These are phyloP conservation scores for Aselliscus stoliczkanus DNA, from an alignment of 2,797 vertebrate species.

Conservation along the genomic window DNA sequence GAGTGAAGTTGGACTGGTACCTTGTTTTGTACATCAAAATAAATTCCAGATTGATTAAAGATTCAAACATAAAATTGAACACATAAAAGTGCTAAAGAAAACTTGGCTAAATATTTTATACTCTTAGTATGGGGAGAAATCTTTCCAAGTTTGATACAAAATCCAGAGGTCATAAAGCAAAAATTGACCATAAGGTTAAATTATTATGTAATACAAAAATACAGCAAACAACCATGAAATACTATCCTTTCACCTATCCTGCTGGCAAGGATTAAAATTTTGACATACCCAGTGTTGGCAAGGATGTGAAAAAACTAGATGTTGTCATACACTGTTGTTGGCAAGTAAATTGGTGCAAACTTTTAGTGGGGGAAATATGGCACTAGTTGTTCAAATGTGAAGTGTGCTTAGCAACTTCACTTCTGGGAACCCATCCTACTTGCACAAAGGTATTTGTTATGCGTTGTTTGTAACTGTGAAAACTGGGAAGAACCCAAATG, in stretches of 20 bases:
- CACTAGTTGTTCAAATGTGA: not conserved
- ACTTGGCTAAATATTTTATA: not conserved
- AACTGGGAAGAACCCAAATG: not conserved
- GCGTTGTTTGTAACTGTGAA: not conserved
- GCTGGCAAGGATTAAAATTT: slow-evolving; percentile 1
- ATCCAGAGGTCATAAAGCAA: not conserved
- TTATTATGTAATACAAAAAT: not conserved
- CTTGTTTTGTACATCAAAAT: slow-evolving; percentile 4
- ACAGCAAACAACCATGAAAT: not conserved
- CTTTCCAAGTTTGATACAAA: slow-evolving; percentile 4
- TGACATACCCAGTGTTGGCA: not conserved
- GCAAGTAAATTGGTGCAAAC: not conserved
- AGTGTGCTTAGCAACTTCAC: not conserved
- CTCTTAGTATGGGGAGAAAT: not conserved
- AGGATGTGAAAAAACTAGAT: not conserved
- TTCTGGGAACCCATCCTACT: not conserved
- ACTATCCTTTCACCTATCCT: not conserved
- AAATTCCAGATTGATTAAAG: slow-evolving; percentile 16
- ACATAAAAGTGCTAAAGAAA: not conserved
- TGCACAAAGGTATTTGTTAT: not conserved
- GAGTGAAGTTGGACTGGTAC: not conserved
- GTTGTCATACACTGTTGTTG: not conserved
- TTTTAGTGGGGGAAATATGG: not conserved
- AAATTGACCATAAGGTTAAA: not conserved
- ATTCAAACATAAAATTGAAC: slow-evolving; percentile 22